Evolutionary conservation across 1,140 invertebrate genomes (phyloP).

Genomic region (Drosophila chauvacae): DNA sequence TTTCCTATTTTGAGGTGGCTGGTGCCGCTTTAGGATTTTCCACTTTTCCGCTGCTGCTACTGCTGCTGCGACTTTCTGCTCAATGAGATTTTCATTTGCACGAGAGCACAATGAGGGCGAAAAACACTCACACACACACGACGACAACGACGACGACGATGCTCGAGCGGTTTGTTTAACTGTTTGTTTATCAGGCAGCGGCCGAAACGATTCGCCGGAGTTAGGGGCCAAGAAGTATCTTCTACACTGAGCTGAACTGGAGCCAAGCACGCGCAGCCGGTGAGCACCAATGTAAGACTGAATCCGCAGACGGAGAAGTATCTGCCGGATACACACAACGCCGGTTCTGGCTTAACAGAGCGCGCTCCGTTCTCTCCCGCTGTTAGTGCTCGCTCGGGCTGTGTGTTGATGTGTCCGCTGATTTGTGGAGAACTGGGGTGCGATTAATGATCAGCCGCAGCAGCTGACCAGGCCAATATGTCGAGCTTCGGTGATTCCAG

Average conservation of each 20-base stretch:
- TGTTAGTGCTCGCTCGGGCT: slow-evolving; percentile 26
- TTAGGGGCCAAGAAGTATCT: slow-evolving; percentile 15
- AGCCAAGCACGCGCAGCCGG: slow-evolving; percentile 50
- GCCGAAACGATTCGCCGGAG: slow-evolving; percentile 39
- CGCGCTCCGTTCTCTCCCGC: slow-evolving; percentile 2
- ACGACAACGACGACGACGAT: slow-evolving; percentile 26
- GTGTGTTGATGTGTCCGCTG: slow-evolving; percentile 68
- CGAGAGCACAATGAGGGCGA: slow-evolving; percentile 82
- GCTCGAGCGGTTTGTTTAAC: slow-evolving; percentile 69
- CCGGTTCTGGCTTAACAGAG: slow-evolving; percentile 51
- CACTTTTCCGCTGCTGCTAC: slow-evolving; percentile 69
- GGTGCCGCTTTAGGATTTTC: slow-evolving; percentile 68
- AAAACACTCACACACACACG: slow-evolving; percentile 40
- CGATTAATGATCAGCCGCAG: slow-evolving; percentile 63
- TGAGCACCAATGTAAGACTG: slow-evolving; percentile 71
- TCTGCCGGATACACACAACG: slow-evolving; percentile 67
- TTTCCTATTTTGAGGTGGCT: slow-evolving; percentile 52
- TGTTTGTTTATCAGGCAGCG: slow-evolving; percentile 70
- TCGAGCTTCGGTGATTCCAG: slow-evolving; percentile 58
- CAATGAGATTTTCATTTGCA: slow-evolving; percentile 83
- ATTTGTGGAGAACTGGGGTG: slow-evolving; percentile 61
- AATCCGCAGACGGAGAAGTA: slow-evolving; percentile 60
- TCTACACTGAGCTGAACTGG: slow-evolving; percentile 6
- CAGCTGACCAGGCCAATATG: slow-evolving; percentile 53
- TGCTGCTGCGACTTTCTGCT: slow-evolving; percentile 70